Percentiles rank a stretch among this genome's conserved stretches.
Conservation (phyloP, 2,797 vertebrate species). For the Schizothorax lantsangensis region DNA sequence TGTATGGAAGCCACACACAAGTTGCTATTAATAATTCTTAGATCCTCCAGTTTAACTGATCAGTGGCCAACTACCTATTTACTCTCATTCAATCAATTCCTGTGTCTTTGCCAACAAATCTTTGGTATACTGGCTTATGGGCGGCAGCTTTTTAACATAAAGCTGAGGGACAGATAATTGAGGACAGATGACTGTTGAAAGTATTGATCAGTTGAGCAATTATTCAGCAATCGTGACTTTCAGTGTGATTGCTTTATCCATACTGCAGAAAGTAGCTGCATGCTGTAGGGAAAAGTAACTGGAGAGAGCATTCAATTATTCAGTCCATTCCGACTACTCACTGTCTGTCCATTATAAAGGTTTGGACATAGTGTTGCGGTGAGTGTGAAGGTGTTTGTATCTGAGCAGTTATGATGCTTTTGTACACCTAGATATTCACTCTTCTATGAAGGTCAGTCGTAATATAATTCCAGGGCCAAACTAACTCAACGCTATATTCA, state of each 20-base stretch:
- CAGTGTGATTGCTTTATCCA: constrained; percentile 22
- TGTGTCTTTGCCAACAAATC: background rate
- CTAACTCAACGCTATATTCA: background rate
- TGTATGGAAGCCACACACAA: background rate
- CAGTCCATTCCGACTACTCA: background rate
- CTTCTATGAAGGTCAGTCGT: constrained; percentile 4
- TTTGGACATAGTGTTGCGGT: background rate
- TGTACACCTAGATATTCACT: constrained; percentile 17
- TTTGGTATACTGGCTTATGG: background rate
- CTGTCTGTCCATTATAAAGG: background rate
- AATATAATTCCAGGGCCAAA: constrained; percentile 16
- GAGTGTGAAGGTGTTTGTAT: background rate
- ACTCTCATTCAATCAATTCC: background rate
- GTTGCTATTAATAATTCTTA: background rate
- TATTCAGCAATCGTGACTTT: background rate
- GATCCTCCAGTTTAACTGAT: background rate
- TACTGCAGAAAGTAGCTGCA: constrained; percentile 4
- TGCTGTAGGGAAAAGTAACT: background rate
- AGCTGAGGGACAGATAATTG: background rate
- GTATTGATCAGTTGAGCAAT: constrained; percentile 3
- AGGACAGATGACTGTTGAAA: background rate
- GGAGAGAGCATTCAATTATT: constrained; percentile 8
- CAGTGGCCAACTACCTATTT: background rate
- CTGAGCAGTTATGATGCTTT: background rate
- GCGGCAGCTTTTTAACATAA: background rate